A percentile compares a stretch with the other conserved stretches of the same genome.
These are phyloP conservation scores for Bursaphelenchus mucronatus DNA, from an alignment of 1,140 invertebrate species.

Conservation along the genomic window DNA sequence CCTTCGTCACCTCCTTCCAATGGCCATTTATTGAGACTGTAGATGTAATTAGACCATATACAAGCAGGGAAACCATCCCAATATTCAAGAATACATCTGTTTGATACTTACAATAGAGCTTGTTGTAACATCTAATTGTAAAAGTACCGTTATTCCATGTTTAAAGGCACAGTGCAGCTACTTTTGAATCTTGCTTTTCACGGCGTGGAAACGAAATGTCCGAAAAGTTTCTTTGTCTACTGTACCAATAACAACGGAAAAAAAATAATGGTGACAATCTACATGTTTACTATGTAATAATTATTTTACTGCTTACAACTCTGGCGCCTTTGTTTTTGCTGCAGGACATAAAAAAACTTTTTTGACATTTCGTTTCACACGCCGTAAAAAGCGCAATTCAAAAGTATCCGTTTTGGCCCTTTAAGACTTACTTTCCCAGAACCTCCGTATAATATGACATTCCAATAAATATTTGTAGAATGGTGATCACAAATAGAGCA, in stretches of 20 bases:
- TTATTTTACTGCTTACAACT: too few species aligned
- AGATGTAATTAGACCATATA: slow-evolving; percentile 12
- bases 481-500: slow-evolving; percentile 23
- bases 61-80: slow-evolving; percentile 14
- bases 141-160: background rate
- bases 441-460: slow-evolving; percentile 24
- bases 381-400: too few species aligned
- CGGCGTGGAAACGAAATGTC: too few species aligned
- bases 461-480: slow-evolving; percentile 21
- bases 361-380: too few species aligned
- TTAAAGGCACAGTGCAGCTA: slow-evolving; percentile 7
- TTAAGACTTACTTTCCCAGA: slow-evolving; percentile 29
- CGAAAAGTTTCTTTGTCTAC: too few species aligned
- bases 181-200: background rate
- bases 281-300: too few species aligned
- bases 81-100: slow-evolving; percentile 28
- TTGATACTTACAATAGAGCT: slow-evolving; percentile 24
- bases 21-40: too few species aligned
- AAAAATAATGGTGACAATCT: too few species aligned
- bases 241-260: too few species aligned
- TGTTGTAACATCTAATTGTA: slow-evolving; percentile 23
- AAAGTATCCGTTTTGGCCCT: background rate
- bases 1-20: too few species aligned
- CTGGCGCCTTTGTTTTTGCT: too few species aligned
- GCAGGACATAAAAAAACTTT: too few species aligned